Evolutionary conservation across 2,113 vertebrate genomes (phyloP).

Genomic region (Micronycteris hirsuta): DNA sequence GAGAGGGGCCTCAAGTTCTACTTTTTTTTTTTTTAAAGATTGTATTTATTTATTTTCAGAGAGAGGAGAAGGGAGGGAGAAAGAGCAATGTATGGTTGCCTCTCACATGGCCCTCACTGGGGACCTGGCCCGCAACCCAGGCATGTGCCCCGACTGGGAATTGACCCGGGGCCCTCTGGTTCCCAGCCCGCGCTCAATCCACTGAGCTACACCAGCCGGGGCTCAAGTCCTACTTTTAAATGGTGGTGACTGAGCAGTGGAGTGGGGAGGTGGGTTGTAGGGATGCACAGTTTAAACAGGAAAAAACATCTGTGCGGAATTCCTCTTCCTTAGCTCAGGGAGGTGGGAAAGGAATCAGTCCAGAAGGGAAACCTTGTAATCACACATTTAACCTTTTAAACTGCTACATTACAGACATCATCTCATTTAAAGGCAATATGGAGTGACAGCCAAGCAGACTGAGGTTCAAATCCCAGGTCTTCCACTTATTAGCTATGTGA

Average conservation of each 20-base stretch:
- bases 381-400: background rate
- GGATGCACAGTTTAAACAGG: background rate
- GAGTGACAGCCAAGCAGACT: background rate
- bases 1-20: background rate
- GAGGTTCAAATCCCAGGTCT: background rate
- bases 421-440: background rate
- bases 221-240: background rate
- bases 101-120: too few species aligned
- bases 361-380: background rate
- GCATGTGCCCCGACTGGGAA: too few species aligned
- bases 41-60: too few species aligned
- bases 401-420: background rate
- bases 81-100: too few species aligned
- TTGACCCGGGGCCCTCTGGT: too few species aligned
- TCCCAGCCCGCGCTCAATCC: too few species aligned
- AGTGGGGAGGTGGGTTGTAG: background rate
- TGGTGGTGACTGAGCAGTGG: too few species aligned
- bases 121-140: too few species aligned
- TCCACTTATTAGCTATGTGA: background rate
- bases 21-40: too few species aligned
- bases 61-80: too few species aligned
- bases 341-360: background rate
- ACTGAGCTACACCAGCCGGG: too few species aligned
- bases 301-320: background rate
- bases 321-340: background rate